Conservation (phyloP, 2,797 vertebrate genomes). For the Dromococcyx pavoninus region DNA sequence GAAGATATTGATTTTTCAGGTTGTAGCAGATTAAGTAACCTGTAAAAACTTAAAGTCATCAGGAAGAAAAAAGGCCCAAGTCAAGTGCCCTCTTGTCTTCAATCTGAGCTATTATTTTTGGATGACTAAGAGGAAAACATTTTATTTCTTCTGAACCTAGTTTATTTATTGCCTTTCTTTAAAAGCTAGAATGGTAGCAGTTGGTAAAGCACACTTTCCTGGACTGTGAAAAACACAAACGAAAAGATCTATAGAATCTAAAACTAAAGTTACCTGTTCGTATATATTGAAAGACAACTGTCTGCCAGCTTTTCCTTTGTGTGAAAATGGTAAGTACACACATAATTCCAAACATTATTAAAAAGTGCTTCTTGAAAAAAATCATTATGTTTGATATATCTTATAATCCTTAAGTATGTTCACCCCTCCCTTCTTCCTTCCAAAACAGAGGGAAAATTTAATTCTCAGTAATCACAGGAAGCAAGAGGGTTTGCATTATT, state of each 20-base stretch:
- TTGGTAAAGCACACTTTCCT: background rate
- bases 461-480: background rate
- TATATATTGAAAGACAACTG: background rate
- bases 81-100: background rate
- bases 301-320: background rate
- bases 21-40: conserved; percentile 40
- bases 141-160: background rate
- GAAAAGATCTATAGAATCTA: background rate
- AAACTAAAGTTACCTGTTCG: background rate
- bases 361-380: background rate
- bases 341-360: background rate
- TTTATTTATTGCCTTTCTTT: background rate
- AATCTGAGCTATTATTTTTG: background rate
- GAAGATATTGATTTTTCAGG: conserved; percentile 44
- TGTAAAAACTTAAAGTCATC: background rate
- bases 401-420: background rate
- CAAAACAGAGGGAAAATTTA: background rate
- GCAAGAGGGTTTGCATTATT: background rate
- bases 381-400: background rate
- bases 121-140: conserved; percentile 12
- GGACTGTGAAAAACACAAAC: background rate
- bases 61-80: background rate
- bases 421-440: background rate
- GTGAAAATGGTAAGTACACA: background rate
- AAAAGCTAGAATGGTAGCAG: background rate